Percentiles rank a stretch among this genome's conserved stretches.
Evolutionary conservation across 1,140 invertebrate genomes (phyloP).

Genomic region (Anastrepha obliqua): DNA sequence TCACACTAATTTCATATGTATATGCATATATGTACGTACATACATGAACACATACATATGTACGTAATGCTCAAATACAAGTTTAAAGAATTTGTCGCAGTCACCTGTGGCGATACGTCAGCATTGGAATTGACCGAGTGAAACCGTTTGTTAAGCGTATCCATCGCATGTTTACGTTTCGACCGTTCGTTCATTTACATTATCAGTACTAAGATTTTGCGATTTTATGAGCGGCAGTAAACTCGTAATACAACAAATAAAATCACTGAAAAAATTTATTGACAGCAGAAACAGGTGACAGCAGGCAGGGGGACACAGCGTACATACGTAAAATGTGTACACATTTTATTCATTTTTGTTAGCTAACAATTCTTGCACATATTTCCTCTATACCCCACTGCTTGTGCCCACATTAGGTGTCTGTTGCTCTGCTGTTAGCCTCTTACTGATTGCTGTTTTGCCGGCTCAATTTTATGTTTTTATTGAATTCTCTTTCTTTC

Average conservation of each 20-base stretch:
- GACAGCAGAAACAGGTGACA: conserved; percentile 1
- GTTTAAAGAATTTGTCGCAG: neutral
- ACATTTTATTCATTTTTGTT: neutral
- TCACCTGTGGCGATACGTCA: conserved; percentile 34
- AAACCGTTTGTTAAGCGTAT: conserved; percentile 29
- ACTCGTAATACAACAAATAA: conserved; percentile 44
- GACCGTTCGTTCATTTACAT: conserved; percentile 26
- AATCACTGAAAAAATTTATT: neutral
- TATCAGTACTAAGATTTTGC: conserved; percentile 6
- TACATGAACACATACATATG: neutral
- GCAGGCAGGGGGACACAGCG: neutral
- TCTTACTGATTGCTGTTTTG: neutral
- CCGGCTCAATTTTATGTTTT: neutral
- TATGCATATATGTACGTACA: neutral
- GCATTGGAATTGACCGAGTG: neutral
- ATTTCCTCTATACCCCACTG: neutral
- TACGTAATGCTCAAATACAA: neutral
- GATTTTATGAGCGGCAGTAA: conserved; percentile 20
- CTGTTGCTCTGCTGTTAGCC: neutral
- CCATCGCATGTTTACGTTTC: conserved; percentile 18
- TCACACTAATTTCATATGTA: neutral
- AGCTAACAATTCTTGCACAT: neutral
- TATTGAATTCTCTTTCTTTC: neutral
- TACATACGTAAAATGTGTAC: neutral
- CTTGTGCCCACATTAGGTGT: neutral